Evolutionary conservation across 2,113 vertebrate species (phyloP).

Genomic region (Carlito syrichta): DNA sequence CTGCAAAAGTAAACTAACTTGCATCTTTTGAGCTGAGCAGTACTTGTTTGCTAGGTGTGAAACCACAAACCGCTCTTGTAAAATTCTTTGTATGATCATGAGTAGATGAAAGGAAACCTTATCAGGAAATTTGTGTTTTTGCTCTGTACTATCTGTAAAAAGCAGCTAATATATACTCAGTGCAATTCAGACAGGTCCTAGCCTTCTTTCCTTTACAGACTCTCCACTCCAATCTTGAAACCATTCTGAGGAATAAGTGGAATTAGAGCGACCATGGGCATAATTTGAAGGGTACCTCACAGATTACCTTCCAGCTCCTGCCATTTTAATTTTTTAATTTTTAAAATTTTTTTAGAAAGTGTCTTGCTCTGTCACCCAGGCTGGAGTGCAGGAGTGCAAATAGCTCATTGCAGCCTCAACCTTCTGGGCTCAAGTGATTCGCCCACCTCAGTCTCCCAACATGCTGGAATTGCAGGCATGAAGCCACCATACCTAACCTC

Average conservation of each 20-base stretch:
- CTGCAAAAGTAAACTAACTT: slow-evolving; percentile 17
- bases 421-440: too few relatives aligned
- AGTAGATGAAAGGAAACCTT: neutral
- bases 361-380: too few relatives aligned
- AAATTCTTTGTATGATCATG: neutral
- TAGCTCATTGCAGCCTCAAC: too few relatives aligned
- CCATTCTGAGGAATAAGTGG: neutral
- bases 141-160: neutral
- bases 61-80: neutral
- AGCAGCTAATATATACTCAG: neutral
- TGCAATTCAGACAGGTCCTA: neutral
- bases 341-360: too few relatives aligned
- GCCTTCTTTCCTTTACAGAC: neutral
- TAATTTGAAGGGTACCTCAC: neutral
- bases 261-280: neutral
- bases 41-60: slow-evolving; percentile 24
- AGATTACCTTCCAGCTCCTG: neutral
- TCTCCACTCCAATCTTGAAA: neutral
- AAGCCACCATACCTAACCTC: too few relatives aligned
- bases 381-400: too few relatives aligned
- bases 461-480: too few relatives aligned
- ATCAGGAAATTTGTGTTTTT: neutral
- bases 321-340: too few relatives aligned
- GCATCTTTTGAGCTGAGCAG: neutral
- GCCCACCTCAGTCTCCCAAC: too few relatives aligned